Conservation (phyloP, 1,140 invertebrate genomes). For the Drosophila funebris region DNA sequence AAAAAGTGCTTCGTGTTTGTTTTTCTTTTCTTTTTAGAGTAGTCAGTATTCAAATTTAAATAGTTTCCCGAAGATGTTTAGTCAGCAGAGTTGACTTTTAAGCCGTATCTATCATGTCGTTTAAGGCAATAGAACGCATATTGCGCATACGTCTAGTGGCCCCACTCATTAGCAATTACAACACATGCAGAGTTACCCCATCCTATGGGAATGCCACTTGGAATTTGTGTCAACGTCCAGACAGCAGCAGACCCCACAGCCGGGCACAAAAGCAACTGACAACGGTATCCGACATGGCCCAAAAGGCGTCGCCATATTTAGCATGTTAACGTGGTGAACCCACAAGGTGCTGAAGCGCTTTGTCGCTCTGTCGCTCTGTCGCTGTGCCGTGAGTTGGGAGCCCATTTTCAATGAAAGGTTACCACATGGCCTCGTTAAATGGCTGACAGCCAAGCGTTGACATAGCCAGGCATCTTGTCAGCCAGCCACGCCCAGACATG, state of each 20-base stretch:
- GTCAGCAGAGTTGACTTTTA: slow-evolving; percentile 47
- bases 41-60: slow-evolving; percentile 35
- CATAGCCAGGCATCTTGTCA: slow-evolving; percentile 41
- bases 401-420: slow-evolving; percentile 31
- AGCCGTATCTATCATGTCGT: slow-evolving; percentile 4
- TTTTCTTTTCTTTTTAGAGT: slow-evolving; percentile 20
- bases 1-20: slow-evolving; percentile 32
- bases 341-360: slow-evolving; percentile 56
- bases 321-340: slow-evolving; percentile 48
- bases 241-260: not conserved
- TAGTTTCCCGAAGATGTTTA: slow-evolving; percentile 37
- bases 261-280: slow-evolving; percentile 24
- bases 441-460: slow-evolving; percentile 54
- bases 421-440: slow-evolving; percentile 35
- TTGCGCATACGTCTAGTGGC: slow-evolving; percentile 29
- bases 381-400: not conserved
- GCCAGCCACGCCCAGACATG: slow-evolving; percentile 40
- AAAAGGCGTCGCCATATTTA: slow-evolving; percentile 39
- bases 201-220: slow-evolving; percentile 30
- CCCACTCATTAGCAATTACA: slow-evolving; percentile 61
- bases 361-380: too few species aligned
- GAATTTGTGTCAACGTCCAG: slow-evolving; percentile 51
- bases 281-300: slow-evolving; percentile 2
- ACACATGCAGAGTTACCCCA: not conserved
- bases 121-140: slow-evolving; percentile 14